Conservation (phyloP, 2,113 vertebrate species). For the Ondatra zibethicus region DNA sequence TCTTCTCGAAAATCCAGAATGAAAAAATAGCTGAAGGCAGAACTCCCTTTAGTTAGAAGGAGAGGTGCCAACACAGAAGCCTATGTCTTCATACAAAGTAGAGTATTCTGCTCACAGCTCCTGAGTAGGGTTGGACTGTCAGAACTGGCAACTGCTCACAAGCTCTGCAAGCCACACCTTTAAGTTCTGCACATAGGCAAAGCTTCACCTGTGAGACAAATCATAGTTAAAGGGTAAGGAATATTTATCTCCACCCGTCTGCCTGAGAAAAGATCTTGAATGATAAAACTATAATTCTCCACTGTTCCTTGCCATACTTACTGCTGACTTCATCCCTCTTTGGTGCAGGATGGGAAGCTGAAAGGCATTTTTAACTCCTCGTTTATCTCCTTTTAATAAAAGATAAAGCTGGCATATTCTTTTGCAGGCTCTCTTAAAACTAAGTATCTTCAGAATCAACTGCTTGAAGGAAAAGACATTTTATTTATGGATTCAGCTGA, state of each 20-base stretch:
- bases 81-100: not conserved
- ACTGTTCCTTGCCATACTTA: constrained; percentile 46
- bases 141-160: constrained; percentile 11
- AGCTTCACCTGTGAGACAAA: constrained; percentile 69
- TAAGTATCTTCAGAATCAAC: constrained; percentile 59
- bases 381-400: constrained; percentile 77
- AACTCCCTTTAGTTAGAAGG: constrained; percentile 19
- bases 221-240: constrained; percentile 69
- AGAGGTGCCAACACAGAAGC: not conserved
- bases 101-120: not conserved
- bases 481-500: constrained; percentile 71
- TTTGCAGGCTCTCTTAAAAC: constrained; percentile 64
- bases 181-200: constrained; percentile 29
- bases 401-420: constrained; percentile 70
- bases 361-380: constrained; percentile 68
- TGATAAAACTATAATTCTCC: constrained; percentile 71
- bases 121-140: not conserved
- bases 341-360: constrained; percentile 57
- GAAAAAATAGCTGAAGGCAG: not conserved
- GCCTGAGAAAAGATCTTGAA: constrained; percentile 62
- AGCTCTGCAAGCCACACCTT: constrained; percentile 35
- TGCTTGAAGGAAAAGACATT: constrained; percentile 66
- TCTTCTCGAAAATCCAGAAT: not conserved
- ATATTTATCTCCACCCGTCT: constrained; percentile 69
- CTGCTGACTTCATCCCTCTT: constrained; percentile 64